Conservation (phyloP, 1,140 invertebrate species). For the Drosophila elegans region DNA sequence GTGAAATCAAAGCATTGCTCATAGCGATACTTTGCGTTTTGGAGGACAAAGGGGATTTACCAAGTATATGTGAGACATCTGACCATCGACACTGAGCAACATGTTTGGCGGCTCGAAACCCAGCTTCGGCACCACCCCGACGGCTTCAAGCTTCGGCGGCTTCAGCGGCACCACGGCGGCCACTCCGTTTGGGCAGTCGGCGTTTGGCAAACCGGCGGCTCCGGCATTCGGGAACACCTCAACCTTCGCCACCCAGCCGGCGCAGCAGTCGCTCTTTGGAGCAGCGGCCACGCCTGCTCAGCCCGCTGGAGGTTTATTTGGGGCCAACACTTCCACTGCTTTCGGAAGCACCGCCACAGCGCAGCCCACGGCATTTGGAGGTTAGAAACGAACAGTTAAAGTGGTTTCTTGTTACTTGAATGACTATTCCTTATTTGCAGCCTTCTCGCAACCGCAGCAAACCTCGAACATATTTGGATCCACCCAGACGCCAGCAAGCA, state of each 20-base stretch:
- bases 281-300: slow-evolving; percentile 81
- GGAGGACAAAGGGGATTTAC: slow-evolving; percentile 19
- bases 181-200: slow-evolving; percentile 73
- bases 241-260: slow-evolving; percentile 76
- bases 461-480: slow-evolving; percentile 74
- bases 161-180: slow-evolving; percentile 68
- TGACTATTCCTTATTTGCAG: slow-evolving; percentile 18
- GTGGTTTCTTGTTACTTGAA: not conserved
- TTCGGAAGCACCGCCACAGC: slow-evolving; percentile 86
- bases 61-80: slow-evolving; percentile 11
- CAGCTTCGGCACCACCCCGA: slow-evolving; percentile 73
- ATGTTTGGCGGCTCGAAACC: slow-evolving; percentile 84
- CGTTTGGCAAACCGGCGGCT: slow-evolving; percentile 83
- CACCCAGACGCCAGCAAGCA: slow-evolving; percentile 53
- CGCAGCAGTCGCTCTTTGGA: slow-evolving; percentile 84
- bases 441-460: slow-evolving; percentile 74
- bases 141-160: slow-evolving; percentile 66
- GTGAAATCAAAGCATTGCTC: slow-evolving; percentile 36
- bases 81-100: slow-evolving; percentile 21
- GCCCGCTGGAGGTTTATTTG: slow-evolving; percentile 85
- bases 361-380: slow-evolving; percentile 84
- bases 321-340: slow-evolving; percentile 75
- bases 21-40: not conserved
- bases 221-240: slow-evolving; percentile 77
- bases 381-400: slow-evolving; percentile 60